These are phyloP conservation scores for Laspeyria flexula DNA, from an alignment of 2,888 invertebrate genomes.

Conservation along the genomic window DNA sequence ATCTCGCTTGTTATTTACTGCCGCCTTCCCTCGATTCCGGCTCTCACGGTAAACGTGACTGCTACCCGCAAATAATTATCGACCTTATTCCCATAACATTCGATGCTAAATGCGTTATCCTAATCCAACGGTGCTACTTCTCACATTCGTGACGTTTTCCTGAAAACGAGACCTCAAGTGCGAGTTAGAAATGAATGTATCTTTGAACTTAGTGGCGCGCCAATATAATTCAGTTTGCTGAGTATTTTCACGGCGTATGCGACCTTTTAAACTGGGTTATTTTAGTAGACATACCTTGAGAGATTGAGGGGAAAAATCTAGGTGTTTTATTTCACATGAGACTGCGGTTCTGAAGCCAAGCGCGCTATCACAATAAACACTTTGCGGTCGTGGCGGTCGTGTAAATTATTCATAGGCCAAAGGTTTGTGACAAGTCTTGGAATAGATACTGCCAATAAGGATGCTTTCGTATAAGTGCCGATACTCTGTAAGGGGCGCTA, in stretches of 20 bases:
- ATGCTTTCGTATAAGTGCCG: constrained; percentile 30
- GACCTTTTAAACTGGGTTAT: constrained; percentile 51
- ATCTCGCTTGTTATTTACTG: constrained; percentile 84
- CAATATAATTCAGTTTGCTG: constrained; percentile 67
- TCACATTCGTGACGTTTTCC: constrained; percentile 58
- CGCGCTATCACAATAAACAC: constrained; percentile 80
- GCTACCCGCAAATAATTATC: constrained; percentile 58
- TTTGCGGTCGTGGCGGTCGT: constrained; percentile 66
- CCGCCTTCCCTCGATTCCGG: constrained; percentile 75
- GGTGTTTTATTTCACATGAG: constrained; percentile 82
- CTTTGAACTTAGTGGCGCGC: constrained; percentile 55
- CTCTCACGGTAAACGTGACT: constrained; percentile 60
- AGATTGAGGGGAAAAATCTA: constrained; percentile 81
- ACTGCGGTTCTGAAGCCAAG: constrained; percentile 71
- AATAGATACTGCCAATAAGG: constrained; percentile 61
- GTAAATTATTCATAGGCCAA: constrained; percentile 77
- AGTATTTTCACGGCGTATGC: constrained; percentile 47
- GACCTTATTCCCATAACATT: constrained; percentile 63
- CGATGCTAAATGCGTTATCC: constrained; percentile 61
- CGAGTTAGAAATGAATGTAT: constrained; percentile 54
- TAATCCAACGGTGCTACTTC: constrained; percentile 57
- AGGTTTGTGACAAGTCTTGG: constrained; percentile 66
- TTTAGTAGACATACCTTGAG: constrained; percentile 61
- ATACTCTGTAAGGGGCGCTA: constrained; percentile 1
- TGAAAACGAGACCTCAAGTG: constrained; percentile 54